Conservation (phyloP, 2,113 vertebrate genomes). For the Atractosteus spatula region DNA sequence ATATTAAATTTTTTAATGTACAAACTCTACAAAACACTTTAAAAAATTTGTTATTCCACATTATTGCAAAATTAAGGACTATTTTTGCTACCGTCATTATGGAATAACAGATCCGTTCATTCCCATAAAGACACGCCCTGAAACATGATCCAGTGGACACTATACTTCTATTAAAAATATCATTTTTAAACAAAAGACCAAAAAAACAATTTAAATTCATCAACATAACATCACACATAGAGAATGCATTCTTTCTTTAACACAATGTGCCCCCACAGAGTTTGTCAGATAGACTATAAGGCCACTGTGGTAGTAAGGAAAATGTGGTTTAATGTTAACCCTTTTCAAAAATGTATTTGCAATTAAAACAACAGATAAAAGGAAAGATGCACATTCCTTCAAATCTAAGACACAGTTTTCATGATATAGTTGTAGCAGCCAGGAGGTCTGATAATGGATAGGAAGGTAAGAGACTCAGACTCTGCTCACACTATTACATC, state of each 20-base stretch:
- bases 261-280: too few species aligned
- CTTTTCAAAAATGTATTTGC: too few species aligned
- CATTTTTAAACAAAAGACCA: background rate
- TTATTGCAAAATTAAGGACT: constrained; percentile 45
- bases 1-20: constrained; percentile 33
- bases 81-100: background rate
- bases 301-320: too few species aligned
- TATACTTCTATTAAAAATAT: constrained; percentile 3
- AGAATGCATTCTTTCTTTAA: too few species aligned
- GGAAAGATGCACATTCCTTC: too few species aligned
- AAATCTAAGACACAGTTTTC: background rate
- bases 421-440: background rate
- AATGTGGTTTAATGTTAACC: too few species aligned
- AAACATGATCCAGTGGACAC: constrained; percentile 47
- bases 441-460: background rate
- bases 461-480: background rate
- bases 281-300: too few species aligned
- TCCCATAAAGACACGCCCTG: constrained; percentile 16
- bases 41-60: constrained; percentile 29
- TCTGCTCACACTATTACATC: background rate
- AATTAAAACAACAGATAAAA: too few species aligned
- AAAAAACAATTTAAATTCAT: background rate
- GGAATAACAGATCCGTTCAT: constrained; percentile 12
- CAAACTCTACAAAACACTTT: constrained; percentile 29
- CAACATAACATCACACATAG: background rate